These are phyloP conservation scores for Anomalospiza imberbis DNA, from an alignment of 2,797 vertebrate species.

Conservation along the genomic window DNA sequence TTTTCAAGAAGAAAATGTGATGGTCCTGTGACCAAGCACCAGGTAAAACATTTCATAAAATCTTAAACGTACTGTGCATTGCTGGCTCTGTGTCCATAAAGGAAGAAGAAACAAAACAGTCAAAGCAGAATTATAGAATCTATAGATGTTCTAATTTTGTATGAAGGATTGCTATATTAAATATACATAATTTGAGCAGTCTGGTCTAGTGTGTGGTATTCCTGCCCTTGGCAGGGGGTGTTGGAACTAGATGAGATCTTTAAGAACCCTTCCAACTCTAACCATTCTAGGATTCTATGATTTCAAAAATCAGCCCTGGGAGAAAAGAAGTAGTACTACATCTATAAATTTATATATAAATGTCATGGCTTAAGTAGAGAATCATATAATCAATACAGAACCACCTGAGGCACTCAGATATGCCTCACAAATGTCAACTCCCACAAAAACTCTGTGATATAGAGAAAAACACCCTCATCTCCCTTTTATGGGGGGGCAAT, in stretches of 20 bases:
- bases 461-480: background rate
- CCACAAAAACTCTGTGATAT: background rate
- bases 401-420: background rate
- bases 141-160: background rate
- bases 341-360: conserved; percentile 13
- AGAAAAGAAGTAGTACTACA: background rate
- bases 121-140: background rate
- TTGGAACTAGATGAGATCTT: background rate
- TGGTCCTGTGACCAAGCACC: background rate
- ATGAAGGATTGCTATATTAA: background rate
- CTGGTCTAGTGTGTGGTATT: background rate
- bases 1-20: conserved; percentile 41
- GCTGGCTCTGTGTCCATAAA: background rate
- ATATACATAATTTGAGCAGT: background rate
- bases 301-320: background rate
- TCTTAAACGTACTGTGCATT: background rate
- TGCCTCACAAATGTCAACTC: background rate
- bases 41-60: background rate
- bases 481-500: background rate
- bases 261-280: background rate
- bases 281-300: background rate
- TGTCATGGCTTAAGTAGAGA: background rate
- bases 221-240: background rate
- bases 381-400: background rate
- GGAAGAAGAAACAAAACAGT: background rate